phyloP scores from a whole-genome alignment of 2,113 vertebrate genomes.

The Ovis aries region DNA sequence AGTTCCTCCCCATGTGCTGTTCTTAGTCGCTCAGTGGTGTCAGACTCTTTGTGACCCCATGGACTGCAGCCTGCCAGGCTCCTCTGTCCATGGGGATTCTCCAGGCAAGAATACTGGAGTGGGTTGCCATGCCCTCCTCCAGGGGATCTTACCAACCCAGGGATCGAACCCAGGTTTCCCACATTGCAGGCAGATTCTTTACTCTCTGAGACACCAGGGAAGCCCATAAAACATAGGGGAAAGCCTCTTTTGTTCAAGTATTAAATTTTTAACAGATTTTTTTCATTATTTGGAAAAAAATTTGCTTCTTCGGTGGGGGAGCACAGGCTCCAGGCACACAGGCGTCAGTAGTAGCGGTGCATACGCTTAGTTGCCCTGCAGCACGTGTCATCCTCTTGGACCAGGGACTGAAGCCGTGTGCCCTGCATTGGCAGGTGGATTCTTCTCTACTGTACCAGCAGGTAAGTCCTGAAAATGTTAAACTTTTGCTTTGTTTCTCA shows the following conservation, averaged over 20 bases:
- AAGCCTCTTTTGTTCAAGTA: background rate
- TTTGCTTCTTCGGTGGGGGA: background rate
- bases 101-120: background rate
- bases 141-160: background rate
- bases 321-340: background rate
- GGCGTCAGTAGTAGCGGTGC: background rate
- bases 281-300: background rate
- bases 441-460: background rate
- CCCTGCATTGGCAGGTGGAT: background rate
- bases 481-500: background rate
- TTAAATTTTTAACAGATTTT: background rate
- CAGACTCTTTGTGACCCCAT: background rate
- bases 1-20: background rate
- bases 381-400: background rate
- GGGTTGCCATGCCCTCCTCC: background rate
- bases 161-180: background rate
- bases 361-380: background rate
- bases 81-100: background rate
- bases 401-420: background rate
- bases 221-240: background rate
- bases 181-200: background rate
- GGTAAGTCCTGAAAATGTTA: background rate
- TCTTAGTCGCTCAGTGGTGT: background rate
- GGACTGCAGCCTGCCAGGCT: background rate
- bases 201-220: background rate